Percentiles rank a stretch among this genome's conserved stretches.
These are phyloP conservation scores for Ifrita kowaldi DNA, from an alignment of 2,113 vertebrate species.

Conservation along the genomic window DNA sequence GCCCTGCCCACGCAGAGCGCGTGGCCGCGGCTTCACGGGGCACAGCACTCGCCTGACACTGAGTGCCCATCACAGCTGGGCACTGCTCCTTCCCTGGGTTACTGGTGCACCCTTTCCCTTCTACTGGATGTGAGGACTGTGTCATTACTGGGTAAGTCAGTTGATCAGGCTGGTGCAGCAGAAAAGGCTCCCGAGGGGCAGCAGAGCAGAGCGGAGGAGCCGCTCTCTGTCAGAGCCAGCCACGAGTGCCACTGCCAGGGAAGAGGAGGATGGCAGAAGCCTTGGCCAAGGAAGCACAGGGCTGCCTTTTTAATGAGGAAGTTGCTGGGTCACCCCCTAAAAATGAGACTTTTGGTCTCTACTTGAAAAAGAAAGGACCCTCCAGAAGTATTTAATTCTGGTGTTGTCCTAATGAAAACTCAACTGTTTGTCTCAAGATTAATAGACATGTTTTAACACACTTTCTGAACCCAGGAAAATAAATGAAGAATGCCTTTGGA, in stretches of 20 bases:
- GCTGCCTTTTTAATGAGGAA: not conserved
- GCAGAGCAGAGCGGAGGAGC: not conserved
- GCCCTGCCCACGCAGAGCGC: not conserved
- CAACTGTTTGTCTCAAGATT: not conserved
- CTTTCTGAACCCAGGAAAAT: not conserved
- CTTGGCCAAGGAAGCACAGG: not conserved
- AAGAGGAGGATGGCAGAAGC: not conserved
- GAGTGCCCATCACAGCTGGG: not conserved
- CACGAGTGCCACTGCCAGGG: not conserved
- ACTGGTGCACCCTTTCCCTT: not conserved
- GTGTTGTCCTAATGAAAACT: not conserved
- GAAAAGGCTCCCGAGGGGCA: not conserved
- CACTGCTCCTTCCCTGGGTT: not conserved
- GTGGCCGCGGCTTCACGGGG: not conserved
- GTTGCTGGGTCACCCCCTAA: not conserved
- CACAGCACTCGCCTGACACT: not conserved
- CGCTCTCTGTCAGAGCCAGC: not conserved
- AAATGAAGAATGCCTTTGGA: not conserved
- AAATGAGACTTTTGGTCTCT: not conserved
- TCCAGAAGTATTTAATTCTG: not conserved
- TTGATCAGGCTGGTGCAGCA: not conserved
- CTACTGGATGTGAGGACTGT: fast-evolving
- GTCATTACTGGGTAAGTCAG: fast-evolving
- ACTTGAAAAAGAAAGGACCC: not conserved
- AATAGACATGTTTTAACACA: not conserved